phyloP scores from a whole-genome alignment of 2,797 vertebrate species.

The Cynopterus sphinx region DNA sequence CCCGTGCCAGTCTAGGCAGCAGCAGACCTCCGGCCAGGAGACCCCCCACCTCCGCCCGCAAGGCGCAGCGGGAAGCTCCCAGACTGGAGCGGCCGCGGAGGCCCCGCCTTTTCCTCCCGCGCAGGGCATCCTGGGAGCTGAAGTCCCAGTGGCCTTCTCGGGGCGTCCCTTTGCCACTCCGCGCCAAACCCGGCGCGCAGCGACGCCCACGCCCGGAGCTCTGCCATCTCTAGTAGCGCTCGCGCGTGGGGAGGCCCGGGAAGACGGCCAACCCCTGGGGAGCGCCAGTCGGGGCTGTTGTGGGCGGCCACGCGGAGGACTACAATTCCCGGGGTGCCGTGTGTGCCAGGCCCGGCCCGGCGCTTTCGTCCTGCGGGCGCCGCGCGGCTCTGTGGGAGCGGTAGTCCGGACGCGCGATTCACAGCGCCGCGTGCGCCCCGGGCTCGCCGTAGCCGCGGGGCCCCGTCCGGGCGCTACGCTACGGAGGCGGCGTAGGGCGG shows the following conservation, averaged over 20 bases:
- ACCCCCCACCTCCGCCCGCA: too few relatives aligned
- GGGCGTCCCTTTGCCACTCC: neutral
- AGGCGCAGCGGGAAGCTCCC: neutral
- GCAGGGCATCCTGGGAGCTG: neutral
- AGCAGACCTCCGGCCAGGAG: too few relatives aligned
- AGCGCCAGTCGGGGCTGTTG: fast-evolving
- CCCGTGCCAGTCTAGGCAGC: fast-evolving
- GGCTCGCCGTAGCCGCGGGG: constrained; percentile 68
- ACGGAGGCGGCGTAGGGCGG: constrained; percentile 79
- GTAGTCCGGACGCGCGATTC: constrained; percentile 79
- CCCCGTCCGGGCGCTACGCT: constrained; percentile 71
- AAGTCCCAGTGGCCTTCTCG: neutral
- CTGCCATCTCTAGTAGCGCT: neutral
- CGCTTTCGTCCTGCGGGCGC: constrained; percentile 12
- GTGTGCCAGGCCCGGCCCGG: neutral
- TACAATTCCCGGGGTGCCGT: constrained; percentile 30
- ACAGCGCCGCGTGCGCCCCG: constrained; percentile 73
- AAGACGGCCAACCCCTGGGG: fast-evolving
- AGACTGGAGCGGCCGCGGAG: fast-evolving
- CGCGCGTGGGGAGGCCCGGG: neutral
- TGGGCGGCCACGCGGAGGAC: neutral
- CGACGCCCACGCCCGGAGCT: neutral
- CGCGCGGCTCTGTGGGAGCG: constrained; percentile 75
- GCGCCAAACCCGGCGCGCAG: neutral
- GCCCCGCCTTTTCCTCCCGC: neutral